Evolutionary conservation across 2,113 vertebrate species (phyloP).

Genomic region (Tetrax tetrax): DNA sequence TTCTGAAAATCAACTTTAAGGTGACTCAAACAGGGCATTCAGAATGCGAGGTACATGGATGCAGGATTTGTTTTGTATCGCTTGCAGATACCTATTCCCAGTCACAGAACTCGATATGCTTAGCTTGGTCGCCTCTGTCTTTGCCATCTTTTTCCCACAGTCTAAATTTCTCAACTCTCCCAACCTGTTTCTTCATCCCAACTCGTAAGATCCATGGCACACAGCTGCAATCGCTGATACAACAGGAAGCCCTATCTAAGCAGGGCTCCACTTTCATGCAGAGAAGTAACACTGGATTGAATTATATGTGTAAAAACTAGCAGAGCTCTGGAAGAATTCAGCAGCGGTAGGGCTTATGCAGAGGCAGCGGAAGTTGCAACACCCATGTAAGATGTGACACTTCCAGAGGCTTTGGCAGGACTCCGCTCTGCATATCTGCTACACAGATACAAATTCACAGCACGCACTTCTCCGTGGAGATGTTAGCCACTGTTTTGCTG

Average conservation of each 20-base stretch:
- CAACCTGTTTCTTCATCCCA: neutral
- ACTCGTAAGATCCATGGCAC: neutral
- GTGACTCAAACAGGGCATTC: neutral
- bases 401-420: conserved; percentile 62
- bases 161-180: neutral
- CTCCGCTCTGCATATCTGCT: neutral
- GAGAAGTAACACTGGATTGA: conserved; percentile 9
- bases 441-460: conserved; percentile 18
- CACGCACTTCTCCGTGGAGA: conserved; percentile 5
- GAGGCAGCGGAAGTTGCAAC: conserved; percentile 59
- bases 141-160: neutral
- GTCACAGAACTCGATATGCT: neutral
- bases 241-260: neutral
- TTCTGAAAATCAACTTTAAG: neutral
- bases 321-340: conserved; percentile 24
- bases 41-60: neutral
- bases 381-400: conserved; percentile 56
- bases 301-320: conserved; percentile 1
- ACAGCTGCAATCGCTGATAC: neutral
- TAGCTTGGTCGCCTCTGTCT: neutral
- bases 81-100: neutral
- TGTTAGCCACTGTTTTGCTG: conserved; percentile 20
- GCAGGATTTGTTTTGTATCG: neutral
- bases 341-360: conserved; percentile 39
- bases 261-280: neutral